Base-by-base conservation (phyloP, 2,888 invertebrate species). In the Apamea anceps region DNA sequence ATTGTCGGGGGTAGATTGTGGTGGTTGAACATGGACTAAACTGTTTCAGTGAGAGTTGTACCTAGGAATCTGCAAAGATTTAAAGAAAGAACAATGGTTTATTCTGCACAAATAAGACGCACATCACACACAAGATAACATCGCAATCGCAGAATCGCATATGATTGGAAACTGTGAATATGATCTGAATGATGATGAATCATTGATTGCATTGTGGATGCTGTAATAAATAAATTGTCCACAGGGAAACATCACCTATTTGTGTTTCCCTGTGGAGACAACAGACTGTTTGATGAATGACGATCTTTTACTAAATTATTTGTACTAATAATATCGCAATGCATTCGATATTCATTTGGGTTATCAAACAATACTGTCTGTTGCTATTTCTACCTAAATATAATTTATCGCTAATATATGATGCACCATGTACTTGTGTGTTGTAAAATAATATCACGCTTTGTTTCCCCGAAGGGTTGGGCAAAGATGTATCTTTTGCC, bases 361-460 rank as follows among this genome's bases (percentile, higher is more conserved):
- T 84, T 84, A 84, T 76, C 72, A 66, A 60, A 77, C 71, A 65
- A 65, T 60, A 63, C 15, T 42, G 63, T 63, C 28, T 45, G 72
- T 75, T 85, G 45, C 73, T 72, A 51, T 74, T 81, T 32, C 25
- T 74, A 67, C 37, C 25, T 25, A 67, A 77, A 67, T 72, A 67
- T 74, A 63, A 66, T 77, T 72, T 75, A 76, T 70, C 68, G 15
- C 21, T 15, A 45, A 37, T 51, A 37, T n/a, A 25, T 62, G 32
- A 68, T 37, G 74, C 15, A 45, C 15, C 21, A 72, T 81, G 32
- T 32, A 10, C 51, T 54, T 60, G n/a, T 60, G 37, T 48, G 18
- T 62, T 25, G 32, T 67, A 32, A 18, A 15, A 28, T 28, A 62
- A 15, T 28, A 62, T 28, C 28, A 62, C 28, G 28, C 28, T 15